Base-by-base conservation (phyloP, 2,113 vertebrate species). In the Eolophus roseicapilla region DNA sequence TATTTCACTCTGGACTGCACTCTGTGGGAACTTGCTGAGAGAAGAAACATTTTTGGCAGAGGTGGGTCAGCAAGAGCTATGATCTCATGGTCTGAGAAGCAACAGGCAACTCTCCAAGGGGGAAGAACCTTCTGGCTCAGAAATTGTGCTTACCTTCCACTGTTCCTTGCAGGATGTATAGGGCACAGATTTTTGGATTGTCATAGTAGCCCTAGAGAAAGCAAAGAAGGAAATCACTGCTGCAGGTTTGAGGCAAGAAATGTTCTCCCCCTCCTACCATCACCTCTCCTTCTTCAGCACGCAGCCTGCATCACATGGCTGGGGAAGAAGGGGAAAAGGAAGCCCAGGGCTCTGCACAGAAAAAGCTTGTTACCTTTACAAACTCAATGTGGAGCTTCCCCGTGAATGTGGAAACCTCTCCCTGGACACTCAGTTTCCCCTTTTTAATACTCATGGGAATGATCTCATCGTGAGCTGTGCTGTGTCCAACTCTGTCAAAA, bases 401-500 rank as follows among this genome's bases (percentile, higher is more conserved):
- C 2, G 99, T 99, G 97, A 99, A 99, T 2, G 99, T 99, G 33
- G 99, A 99, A 82, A 99, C 99, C 96, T 99, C 99, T 24, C 98
- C 99, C 73, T 99, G 98, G 47, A 99, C 99, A 17, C 98, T 99
- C 93, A 99, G 98, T 86, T 99, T 99, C 82, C 99, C 99, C 67
- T 99, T 98, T 75, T 98, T 98, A 94, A 99, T 99, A 78, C 98
- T 99, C 97, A 99, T 99, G 27, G 99, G 96, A 90, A 99, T 99
- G 41, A 99, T 99, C 96, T 99, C 99, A 92, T 99, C 99, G 0
- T 99, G 99, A 86, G 99, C 99, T 1, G 99, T 99, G 91, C 99
- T 99, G 98, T 99, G 99, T 63, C 99, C 99, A 37, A 99, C 99
- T 46, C 99, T 98, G 50, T 99, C 99, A 96, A 99, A 99, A 96